Conservation (phyloP, 2,888 invertebrate species). For the Drosophila lacicola region DNA sequence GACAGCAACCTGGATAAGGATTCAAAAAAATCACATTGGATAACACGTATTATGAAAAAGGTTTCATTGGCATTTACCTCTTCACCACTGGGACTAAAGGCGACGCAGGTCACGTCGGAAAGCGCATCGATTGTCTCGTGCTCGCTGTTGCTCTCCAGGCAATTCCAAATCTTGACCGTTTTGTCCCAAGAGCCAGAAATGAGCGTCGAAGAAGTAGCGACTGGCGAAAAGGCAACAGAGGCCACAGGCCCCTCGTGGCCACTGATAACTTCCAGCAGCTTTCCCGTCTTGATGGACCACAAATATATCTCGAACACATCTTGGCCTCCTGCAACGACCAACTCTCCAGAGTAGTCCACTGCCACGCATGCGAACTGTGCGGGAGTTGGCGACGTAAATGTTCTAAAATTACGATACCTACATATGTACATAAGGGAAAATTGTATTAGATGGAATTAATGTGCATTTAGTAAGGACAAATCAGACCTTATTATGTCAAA, state of each 20-base stretch:
- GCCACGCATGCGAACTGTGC: constrained; percentile 96
- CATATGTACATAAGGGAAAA: constrained; percentile 85
- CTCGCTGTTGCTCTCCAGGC: constrained; percentile 91
- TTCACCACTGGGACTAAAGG: constrained; percentile 95
- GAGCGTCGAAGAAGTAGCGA: constrained; percentile 89
- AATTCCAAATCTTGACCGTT: constrained; percentile 95
- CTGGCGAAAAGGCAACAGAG: constrained; percentile 92
- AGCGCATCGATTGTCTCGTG: constrained; percentile 92
- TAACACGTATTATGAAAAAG: not conserved
- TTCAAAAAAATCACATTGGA: not conserved
- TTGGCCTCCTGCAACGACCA: constrained; percentile 97
- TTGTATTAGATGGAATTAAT: not conserved
- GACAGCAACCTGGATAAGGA: constrained; percentile 90
- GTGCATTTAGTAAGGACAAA: not conserved
- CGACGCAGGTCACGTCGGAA: constrained; percentile 93
- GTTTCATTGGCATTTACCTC: constrained; percentile 86
- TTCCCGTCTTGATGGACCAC: constrained; percentile 97
- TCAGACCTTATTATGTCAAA: constrained; percentile 94
- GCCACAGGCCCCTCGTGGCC: constrained; percentile 98
- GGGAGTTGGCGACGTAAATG: constrained; percentile 95
- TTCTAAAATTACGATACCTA: constrained; percentile 99
- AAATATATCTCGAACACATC: constrained; percentile 98
- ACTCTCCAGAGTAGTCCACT: constrained; percentile 95
- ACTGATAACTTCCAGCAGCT: constrained; percentile 93
- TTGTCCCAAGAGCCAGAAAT: constrained; percentile 98